A percentile compares a stretch with the other conserved stretches of the same genome.
phyloP scores from a whole-genome alignment of 1,140 invertebrate genomes.

The Gonatopus flavifemur region DNA sequence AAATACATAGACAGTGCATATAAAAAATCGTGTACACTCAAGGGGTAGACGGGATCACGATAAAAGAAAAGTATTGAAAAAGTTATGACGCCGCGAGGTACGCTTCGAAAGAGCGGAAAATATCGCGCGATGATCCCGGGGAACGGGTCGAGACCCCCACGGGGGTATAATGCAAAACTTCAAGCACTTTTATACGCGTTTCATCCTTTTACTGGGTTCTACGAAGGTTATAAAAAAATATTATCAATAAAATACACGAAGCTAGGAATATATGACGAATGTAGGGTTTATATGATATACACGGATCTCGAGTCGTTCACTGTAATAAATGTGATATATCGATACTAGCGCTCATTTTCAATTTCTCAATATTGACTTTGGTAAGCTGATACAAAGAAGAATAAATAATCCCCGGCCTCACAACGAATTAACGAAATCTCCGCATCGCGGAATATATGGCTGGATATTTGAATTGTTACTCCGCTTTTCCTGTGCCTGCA shows the following conservation, averaged over 20 bases:
- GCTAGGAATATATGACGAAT: slow-evolving; percentile 1
- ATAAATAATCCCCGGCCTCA: too few species aligned
- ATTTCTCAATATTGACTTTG: too few species aligned
- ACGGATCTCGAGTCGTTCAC: neutral
- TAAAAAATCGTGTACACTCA: neutral
- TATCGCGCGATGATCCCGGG: slow-evolving; percentile 1
- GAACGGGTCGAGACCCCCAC: neutral
- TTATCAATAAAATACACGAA: slow-evolving; percentile 24
- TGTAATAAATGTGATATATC: slow-evolving; percentile 11
- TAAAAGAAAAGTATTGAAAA: slow-evolving; percentile 21
- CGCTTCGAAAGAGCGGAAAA: slow-evolving; percentile 8
- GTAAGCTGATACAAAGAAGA: too few species aligned
- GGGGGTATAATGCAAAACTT: slow-evolving; percentile 3
- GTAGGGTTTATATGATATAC: slow-evolving; percentile 4
- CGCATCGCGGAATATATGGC: neutral
- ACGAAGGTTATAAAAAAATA: slow-evolving; percentile 18
- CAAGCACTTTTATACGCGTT: neutral
- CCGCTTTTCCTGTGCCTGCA: neutral
- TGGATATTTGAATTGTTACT: too few species aligned
- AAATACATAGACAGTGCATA: too few species aligned
- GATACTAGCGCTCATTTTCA: neutral
- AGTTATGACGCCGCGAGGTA: slow-evolving; percentile 17
- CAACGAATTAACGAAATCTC: too few species aligned
- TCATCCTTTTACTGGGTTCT: slow-evolving; percentile 8
- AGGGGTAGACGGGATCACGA: slow-evolving; percentile 8